Conservation (phyloP, 64 coral and sea anemone genomes). For the Exaiptasia diaphana region DNA sequence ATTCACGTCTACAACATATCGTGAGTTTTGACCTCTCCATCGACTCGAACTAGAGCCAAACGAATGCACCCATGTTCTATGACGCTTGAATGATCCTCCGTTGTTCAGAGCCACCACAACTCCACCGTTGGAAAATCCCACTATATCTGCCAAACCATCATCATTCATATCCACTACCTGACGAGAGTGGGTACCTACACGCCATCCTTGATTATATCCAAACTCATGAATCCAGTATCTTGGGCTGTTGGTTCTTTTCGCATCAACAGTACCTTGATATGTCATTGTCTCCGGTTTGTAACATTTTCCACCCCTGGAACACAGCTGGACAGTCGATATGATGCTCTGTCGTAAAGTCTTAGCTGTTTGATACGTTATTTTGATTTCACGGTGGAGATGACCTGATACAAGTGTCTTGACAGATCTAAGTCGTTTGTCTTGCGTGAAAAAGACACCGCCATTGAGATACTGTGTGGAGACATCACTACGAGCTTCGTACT, state of each 20-base stretch:
- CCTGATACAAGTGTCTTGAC: neutral
- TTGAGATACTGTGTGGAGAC: neutral
- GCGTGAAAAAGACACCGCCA: neutral
- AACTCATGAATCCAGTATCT: neutral
- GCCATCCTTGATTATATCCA: neutral
- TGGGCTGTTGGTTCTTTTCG: neutral
- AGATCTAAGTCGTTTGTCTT: neutral
- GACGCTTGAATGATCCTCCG: neutral
- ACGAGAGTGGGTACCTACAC: neutral
- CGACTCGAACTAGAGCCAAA: neutral
- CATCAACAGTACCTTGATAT: neutral
- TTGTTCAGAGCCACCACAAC: neutral
- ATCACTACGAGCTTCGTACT: neutral
- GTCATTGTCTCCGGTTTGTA: neutral
- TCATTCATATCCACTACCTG: conserved; percentile 10
- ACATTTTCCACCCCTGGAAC: neutral
- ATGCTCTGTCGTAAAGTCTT: neutral
- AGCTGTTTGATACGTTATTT: neutral
- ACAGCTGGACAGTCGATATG: neutral
- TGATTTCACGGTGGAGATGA: neutral
- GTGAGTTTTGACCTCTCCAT: neutral
- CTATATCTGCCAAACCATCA: conserved; percentile 10
- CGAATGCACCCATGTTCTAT: neutral
- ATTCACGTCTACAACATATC: conserved; percentile 9
- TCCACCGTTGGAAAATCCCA: conserved; percentile 18